A percentile compares a stretch with the other conserved stretches of the same genome.
Evolutionary conservation across 2,797 vertebrate genomes (phyloP).

Genomic region (Lepidocolaptes lacrymiger): DNA sequence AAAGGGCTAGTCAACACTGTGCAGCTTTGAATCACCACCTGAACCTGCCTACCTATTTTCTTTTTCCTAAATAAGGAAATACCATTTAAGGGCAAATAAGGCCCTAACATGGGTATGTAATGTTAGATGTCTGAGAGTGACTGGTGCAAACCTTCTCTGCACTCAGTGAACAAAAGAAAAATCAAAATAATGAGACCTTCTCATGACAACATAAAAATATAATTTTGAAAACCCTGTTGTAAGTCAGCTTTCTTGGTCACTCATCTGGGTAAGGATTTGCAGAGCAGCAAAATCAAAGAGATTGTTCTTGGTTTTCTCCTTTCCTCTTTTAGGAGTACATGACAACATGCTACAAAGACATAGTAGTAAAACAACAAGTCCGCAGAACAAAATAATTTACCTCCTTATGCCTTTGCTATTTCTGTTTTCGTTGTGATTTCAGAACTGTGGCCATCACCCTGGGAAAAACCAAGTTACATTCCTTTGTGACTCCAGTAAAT

Average conservation of each 20-base stretch:
- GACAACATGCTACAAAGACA: neutral
- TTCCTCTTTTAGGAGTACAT: neutral
- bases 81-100: neutral
- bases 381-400: neutral
- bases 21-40: neutral
- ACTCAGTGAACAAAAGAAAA: neutral
- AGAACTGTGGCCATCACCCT: neutral
- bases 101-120: neutral
- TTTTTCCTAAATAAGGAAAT: neutral
- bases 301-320: neutral
- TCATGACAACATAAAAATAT: neutral
- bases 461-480: neutral
- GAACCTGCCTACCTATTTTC: neutral
- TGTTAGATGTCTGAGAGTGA: neutral
- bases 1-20: neutral
- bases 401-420: neutral
- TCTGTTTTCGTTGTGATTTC: neutral
- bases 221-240: neutral
- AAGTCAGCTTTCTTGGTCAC: neutral
- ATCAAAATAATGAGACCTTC: neutral
- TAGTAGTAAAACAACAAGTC: neutral
- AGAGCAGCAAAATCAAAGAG: neutral
- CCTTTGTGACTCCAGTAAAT: neutral
- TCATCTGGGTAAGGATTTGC: neutral
- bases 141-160: neutral